Conservation (phyloP, 2,113 vertebrate genomes). For the Gadus macrocephalus region DNA sequence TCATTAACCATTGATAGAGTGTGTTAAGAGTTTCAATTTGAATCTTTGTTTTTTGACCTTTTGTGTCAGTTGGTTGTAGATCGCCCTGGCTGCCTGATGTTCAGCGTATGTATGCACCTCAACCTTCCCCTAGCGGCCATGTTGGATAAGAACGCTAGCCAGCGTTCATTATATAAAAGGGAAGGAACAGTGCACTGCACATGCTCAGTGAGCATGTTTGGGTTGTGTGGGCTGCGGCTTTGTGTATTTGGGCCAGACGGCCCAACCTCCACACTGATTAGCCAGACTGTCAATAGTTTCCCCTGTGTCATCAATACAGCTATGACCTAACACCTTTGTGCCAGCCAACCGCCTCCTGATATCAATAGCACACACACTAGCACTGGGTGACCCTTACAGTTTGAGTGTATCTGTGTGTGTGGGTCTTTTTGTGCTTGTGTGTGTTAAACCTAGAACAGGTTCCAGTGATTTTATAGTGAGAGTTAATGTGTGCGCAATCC, state of each 20-base stretch:
- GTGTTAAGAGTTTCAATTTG: too few species aligned
- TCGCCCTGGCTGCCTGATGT: too few species aligned
- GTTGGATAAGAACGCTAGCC: background rate
- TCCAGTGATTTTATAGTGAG: background rate
- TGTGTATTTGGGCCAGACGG: constrained; percentile 17
- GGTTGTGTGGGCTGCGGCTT: background rate
- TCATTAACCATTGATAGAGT: too few species aligned
- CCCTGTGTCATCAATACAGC: constrained; percentile 23
- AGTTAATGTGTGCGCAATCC: constrained; percentile 1
- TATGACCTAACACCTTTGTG: background rate
- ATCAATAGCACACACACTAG: constrained; percentile 24
- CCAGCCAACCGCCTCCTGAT: constrained; percentile 28
- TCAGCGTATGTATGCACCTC: too few species aligned
- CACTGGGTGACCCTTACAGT: too few species aligned
- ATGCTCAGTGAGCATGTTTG: background rate
- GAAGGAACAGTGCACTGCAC: background rate
- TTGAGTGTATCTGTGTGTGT: background rate
- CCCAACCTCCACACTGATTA: background rate
- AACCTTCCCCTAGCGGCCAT: too few species aligned
- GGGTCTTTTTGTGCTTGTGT: background rate
- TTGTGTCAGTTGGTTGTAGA: too few species aligned
- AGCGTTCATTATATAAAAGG: background rate
- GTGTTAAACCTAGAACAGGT: background rate
- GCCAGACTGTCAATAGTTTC: constrained; percentile 36
- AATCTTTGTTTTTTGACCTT: too few species aligned